Evolutionary conservation across 2,888 invertebrate genomes (phyloP).

Genomic region (Cryptocephalus primarius): DNA sequence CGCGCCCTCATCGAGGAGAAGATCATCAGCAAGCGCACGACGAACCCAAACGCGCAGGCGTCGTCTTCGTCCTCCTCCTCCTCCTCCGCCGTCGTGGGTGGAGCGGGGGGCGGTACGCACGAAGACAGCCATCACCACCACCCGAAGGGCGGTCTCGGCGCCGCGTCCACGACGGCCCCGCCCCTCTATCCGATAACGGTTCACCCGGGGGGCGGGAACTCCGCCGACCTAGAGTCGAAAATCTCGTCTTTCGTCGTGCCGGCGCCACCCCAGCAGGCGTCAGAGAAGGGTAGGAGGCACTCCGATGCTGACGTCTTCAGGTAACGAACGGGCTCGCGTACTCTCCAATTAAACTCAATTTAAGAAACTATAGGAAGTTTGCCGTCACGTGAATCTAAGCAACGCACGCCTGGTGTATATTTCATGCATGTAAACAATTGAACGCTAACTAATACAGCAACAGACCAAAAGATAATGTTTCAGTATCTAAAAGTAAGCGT

Average conservation of each 20-base stretch:
- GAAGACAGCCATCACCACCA: slow-evolving; percentile 10
- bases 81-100: slow-evolving; percentile 10
- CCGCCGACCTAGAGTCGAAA: slow-evolving; percentile 31
- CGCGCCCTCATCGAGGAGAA: slow-evolving; percentile 87
- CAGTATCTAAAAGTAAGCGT: no score
- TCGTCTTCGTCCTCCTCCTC: slow-evolving; percentile 17
- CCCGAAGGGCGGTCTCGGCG: no score
- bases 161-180: slow-evolving; percentile 31
- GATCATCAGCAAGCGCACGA: slow-evolving; percentile 75
- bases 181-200: slow-evolving; percentile 36
- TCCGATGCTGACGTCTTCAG: slow-evolving; percentile 42
- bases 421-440: no score
- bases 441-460: no score
- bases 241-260: slow-evolving; percentile 46
- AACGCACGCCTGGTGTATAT: no score
- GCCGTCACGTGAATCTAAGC: no score
- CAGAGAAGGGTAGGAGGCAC: slow-evolving; percentile 36
- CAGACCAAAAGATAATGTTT: no score
- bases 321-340: slow-evolving; percentile 41
- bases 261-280: slow-evolving; percentile 39
- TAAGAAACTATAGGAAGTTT: no score
- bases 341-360: no score
- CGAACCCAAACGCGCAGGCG: slow-evolving; percentile 28
- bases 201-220: slow-evolving; percentile 35
- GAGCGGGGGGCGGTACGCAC: slow-evolving; percentile 5